These are phyloP conservation scores for Globodera rostochiensis DNA, from an alignment of 1,140 invertebrate species.

Conservation along the genomic window DNA sequence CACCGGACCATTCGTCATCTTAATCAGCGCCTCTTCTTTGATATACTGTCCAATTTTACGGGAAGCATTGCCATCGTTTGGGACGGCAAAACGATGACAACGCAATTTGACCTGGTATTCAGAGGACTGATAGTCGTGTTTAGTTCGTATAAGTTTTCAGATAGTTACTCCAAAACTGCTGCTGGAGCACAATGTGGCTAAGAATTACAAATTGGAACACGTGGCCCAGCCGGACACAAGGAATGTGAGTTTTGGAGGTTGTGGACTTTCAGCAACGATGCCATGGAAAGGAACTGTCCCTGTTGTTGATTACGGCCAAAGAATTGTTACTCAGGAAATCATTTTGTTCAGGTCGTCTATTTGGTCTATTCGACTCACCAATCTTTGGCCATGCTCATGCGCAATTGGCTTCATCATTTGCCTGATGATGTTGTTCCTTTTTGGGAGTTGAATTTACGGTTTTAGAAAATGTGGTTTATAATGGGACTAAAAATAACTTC, in stretches of 20 bases:
- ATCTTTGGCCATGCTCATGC: slow-evolving; percentile 29
- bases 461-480: neutral
- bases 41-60: slow-evolving; percentile 23
- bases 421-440: slow-evolving; percentile 5
- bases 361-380: slow-evolving; percentile 21
- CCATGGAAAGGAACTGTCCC: no score
- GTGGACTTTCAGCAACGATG: no score
- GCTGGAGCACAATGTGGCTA: slow-evolving; percentile 24
- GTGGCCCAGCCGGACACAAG: slow-evolving; percentile 9
- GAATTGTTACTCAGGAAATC: no score
- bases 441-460: neutral
- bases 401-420: slow-evolving; percentile 31
- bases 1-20: slow-evolving; percentile 27
- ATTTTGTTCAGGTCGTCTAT: slow-evolving; percentile 29
- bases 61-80: slow-evolving; percentile 38
- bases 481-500: neutral
- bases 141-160: slow-evolving; percentile 6
- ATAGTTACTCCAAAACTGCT: slow-evolving; percentile 26
- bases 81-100: slow-evolving; percentile 35
- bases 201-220: slow-evolving; percentile 34
- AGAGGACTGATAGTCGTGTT: slow-evolving; percentile 1
- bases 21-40: slow-evolving; percentile 40
- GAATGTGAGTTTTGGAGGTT: neutral
- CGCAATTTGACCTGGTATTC: slow-evolving; percentile 38
- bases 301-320: no score